phyloP scores from a whole-genome alignment of 2,888 invertebrate species.

The Tuberolachnus salignus region DNA sequence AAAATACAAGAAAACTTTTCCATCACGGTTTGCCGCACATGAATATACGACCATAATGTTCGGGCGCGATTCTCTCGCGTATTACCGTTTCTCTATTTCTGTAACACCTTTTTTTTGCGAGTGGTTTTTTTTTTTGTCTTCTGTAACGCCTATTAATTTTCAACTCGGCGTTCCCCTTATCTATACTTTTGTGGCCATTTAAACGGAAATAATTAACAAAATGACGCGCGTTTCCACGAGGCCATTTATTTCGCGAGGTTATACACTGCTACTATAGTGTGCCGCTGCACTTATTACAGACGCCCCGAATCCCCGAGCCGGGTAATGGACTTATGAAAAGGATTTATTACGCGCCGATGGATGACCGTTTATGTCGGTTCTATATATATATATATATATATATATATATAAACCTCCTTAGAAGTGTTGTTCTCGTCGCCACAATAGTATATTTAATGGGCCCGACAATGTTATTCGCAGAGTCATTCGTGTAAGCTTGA shows the following conservation, averaged over 20 bases:
- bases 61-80: neutral
- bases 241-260: slow-evolving; percentile 20
- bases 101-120: slow-evolving; percentile 32
- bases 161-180: slow-evolving; percentile 22
- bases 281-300: slow-evolving; percentile 12
- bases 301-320: neutral
- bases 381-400: neutral
- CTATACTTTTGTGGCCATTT: slow-evolving; percentile 9
- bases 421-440: neutral
- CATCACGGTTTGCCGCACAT: slow-evolving; percentile 50
- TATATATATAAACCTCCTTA: too few relatives aligned
- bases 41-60: slow-evolving; percentile 49
- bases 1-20: slow-evolving; percentile 42
- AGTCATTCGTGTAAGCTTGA: too few relatives aligned
- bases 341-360: slow-evolving; percentile 36
- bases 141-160: slow-evolving; percentile 37
- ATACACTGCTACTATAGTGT: neutral
- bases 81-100: slow-evolving; percentile 30
- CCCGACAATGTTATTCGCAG: too few relatives aligned
- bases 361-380: slow-evolving; percentile 9
- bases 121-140: slow-evolving; percentile 23
- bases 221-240: neutral
- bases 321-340: slow-evolving; percentile 24
- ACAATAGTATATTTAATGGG: neutral
- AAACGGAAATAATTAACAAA: slow-evolving; percentile 50